Conservation (phyloP, 2,113 vertebrate genomes). For the Gymnobelideus leadbeateri region DNA sequence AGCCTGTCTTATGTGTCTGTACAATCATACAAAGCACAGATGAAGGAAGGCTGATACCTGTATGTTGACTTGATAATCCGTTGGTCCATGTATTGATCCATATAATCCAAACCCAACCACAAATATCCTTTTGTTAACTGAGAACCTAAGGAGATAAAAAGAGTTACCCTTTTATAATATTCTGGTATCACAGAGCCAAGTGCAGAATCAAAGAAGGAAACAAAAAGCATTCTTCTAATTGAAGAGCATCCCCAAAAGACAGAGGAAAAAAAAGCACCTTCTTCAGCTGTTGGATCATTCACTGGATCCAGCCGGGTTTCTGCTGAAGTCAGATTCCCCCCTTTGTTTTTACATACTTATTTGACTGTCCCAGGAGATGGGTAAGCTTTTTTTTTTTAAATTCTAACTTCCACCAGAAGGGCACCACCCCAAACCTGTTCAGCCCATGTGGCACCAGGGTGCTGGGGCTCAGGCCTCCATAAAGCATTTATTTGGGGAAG, state of each 20-base stretch:
- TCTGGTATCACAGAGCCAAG: not conserved
- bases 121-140: slow-evolving; percentile 96
- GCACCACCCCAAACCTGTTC: not conserved
- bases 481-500: not conserved
- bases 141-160: slow-evolving; percentile 86
- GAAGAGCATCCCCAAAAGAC: not conserved
- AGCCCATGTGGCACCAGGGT: not conserved
- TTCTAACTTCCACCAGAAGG: not conserved
- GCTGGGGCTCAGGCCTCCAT: not conserved
- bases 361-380: not conserved
- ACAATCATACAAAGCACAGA: accelerated
- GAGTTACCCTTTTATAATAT: not conserved
- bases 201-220: not conserved
- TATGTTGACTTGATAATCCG: slow-evolving; percentile 98
- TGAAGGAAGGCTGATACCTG: slow-evolving; percentile 87
- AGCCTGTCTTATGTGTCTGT: not conserved
- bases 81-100: slow-evolving; percentile 96
- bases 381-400: not conserved
- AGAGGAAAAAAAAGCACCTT: not conserved
- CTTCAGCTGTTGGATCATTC: not conserved
- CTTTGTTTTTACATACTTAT: not conserved
- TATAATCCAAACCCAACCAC: slow-evolving; percentile 97
- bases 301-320: not conserved
- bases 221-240: not conserved
- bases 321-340: not conserved